Evolutionary conservation across 1,140 invertebrate species (phyloP), one percentile per base, ranked within the genome.

Genomic region (Aphelenchoides avenae): DNA sequence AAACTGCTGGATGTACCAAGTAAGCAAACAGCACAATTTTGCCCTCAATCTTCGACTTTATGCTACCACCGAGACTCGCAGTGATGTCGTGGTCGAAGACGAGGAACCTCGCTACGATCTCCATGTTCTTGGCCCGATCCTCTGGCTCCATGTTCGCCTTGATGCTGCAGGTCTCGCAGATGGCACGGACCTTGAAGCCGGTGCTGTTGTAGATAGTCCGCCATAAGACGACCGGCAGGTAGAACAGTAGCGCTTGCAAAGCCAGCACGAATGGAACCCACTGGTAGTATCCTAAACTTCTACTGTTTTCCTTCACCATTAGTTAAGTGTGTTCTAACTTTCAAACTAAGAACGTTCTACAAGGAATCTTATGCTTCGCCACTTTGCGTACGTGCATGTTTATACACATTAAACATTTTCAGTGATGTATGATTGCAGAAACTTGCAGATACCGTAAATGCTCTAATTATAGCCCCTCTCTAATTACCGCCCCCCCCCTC

Each of bases 221-320:
- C 82, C 82, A 83, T 27, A 82, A 56, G 13, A 76, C 77, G 11
- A 79, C 73, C 6, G 82, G 80, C 18, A 78, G 58, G 56, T 81
- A 82, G 70, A 82, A 83, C 24, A 78, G 43, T 41, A 82, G 86
- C 3, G 84, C 80, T 68, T 79, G 77, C 18, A 80, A 56, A 22
- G 78, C 76, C n/a, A 81, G 52, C 41, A 81, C 68, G 59, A 81
- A 78, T 1, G 73, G 73, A 7, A 81, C 79, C 79, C 80, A 81
- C 64, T 81, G 79, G 66, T 81, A 81, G 56, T 81, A 81, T 5
- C 66, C 66, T 46, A 51, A 48, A 56, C 9, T 27, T 60, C n/a
- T 60, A 39, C 31, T 34, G 30, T 26, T n/a, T n/a, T 56, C 50
- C 31, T 56, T 47, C 30, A 42, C 41, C 5, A 42, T 22, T n/a